phyloP scores from a whole-genome alignment of 2,113 vertebrate genomes.

The Tylochromis polylepis region DNA sequence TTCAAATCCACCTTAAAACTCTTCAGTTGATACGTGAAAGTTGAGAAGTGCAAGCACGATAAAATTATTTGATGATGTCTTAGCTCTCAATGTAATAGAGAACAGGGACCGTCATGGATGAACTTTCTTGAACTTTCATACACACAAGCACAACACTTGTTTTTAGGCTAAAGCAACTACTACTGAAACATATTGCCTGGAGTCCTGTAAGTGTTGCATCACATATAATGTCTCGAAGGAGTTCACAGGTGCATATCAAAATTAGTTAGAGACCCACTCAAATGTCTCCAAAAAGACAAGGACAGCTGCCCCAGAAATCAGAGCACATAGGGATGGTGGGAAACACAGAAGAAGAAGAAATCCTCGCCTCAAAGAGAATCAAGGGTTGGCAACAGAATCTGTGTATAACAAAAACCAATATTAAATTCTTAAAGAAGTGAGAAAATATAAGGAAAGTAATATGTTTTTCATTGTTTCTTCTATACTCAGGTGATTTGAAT shows the following conservation, averaged over 20 bases:
- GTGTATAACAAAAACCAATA: not conserved
- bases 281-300: not conserved
- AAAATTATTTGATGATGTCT: not conserved
- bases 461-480: not conserved
- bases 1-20: conserved; percentile 33
- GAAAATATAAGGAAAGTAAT: not conserved
- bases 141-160: not conserved
- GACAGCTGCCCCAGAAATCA: not conserved
- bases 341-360: not conserved
- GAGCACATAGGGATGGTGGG: not conserved
- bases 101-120: not conserved
- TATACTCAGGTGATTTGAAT: not conserved
- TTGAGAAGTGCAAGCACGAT: not conserved
- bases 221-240: not conserved
- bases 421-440: not conserved
- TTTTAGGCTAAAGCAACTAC: not conserved
- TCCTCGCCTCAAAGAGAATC: not conserved
- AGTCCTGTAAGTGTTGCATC: not conserved
- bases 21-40: conserved; percentile 13
- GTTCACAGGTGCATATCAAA: not conserved
- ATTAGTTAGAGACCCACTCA: not conserved
- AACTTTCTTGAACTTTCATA: not conserved
- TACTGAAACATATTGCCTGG: not conserved
- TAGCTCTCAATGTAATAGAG: not conserved
- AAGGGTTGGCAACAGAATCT: not conserved